Percentiles rank a stretch among this genome's conserved stretches.
Evolutionary conservation across 2,888 invertebrate genomes (phyloP).

Genomic region (Rhingia campestris): DNA sequence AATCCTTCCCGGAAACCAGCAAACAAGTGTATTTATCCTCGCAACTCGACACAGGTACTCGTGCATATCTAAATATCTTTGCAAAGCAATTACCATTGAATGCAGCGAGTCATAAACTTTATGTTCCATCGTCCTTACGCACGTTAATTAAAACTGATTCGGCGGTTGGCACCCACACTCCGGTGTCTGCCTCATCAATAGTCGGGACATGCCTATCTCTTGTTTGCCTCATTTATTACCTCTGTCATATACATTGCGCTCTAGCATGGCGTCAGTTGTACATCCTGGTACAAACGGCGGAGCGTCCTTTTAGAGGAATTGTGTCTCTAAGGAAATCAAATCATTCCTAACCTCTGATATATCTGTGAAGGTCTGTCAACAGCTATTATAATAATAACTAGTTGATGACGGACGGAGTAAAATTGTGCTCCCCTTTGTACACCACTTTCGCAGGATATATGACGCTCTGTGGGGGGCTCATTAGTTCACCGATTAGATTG

Average conservation of each 20-base stretch:
- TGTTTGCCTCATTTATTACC: constrained; percentile 61
- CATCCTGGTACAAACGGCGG: constrained; percentile 1
- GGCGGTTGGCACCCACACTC: constrained; percentile 17
- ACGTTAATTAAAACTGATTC: constrained; percentile 60
- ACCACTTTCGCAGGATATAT: background rate
- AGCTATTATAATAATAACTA: constrained; percentile 62
- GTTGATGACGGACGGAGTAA: constrained; percentile 38
- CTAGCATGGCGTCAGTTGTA: background rate
- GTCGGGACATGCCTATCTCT: background rate
- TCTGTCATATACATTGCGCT: background rate
- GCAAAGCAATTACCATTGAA: background rate
- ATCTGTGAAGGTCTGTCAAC: constrained; percentile 58
- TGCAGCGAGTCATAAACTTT: constrained; percentile 11
- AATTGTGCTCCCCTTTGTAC: constrained; percentile 4
- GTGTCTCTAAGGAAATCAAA: constrained; percentile 35
- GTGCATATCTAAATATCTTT: background rate
- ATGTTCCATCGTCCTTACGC: constrained; percentile 7
- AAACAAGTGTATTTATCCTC: background rate
- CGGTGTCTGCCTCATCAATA: constrained; percentile 9
- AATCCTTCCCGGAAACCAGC: background rate
- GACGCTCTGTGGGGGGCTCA: constrained; percentile 11
- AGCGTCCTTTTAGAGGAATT: constrained; percentile 33
- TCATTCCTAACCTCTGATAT: constrained; percentile 27
- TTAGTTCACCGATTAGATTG: constrained; percentile 31
- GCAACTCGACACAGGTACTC: background rate